phyloP scores from a whole-genome alignment of 2,113 vertebrate genomes.

The Rostratula benghalensis region DNA sequence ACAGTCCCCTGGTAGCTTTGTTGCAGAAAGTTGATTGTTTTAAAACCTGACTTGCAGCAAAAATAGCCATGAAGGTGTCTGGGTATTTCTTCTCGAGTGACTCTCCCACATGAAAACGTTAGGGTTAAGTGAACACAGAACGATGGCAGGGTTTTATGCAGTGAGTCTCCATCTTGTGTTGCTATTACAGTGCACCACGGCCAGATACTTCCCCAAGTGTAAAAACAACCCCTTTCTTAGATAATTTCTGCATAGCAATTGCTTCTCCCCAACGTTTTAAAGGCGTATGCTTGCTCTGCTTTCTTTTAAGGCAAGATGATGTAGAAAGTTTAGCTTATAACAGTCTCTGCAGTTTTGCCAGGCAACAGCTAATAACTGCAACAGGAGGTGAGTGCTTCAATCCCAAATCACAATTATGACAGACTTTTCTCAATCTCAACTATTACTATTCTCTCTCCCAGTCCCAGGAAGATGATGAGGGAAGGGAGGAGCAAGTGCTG shows the following conservation, averaged over 20 bases:
- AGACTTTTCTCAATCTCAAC: neutral
- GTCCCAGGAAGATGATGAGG: neutral
- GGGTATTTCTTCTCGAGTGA: neutral
- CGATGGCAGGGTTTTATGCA: neutral
- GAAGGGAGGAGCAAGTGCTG: neutral
- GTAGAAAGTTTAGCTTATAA: neutral
- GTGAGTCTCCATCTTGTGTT: neutral
- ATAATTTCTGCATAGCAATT: neutral
- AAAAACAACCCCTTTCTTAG: neutral
- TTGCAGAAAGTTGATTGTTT: neutral
- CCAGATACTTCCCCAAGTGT: neutral
- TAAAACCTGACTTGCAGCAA: neutral
- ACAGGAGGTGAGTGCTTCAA: neutral
- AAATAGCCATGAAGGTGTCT: neutral
- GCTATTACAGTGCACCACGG: neutral
- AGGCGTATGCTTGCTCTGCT: neutral
- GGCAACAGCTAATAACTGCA: neutral
- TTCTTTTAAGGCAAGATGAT: neutral
- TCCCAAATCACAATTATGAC: neutral
- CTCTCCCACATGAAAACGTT: neutral
- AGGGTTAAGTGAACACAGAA: neutral
- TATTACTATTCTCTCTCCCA: neutral
- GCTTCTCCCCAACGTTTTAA: neutral
- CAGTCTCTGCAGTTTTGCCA: neutral
- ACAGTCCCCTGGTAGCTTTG: neutral